Evolutionary conservation across 2,888 invertebrate species (phyloP), one percentile per base, ranked within the genome.

Genomic region (Pardosa pseudoannulata): DNA sequence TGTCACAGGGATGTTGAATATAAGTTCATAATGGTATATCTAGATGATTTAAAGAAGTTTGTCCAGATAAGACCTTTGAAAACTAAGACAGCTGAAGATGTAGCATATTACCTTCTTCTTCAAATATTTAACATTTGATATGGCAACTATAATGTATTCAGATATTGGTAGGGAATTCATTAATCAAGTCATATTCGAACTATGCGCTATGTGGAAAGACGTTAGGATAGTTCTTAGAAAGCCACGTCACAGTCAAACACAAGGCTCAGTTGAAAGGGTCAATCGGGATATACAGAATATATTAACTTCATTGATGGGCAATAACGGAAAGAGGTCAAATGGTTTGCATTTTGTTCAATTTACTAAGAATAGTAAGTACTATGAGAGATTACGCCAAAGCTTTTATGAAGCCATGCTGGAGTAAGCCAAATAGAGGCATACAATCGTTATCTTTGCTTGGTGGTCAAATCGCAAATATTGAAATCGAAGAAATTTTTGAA

Each of bases 41-140:
- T 89, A 82, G 89, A 90, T 72, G 88, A 89, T 76, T 87, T 87
- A 28, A 90, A 87, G 1, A n/a, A n/a, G n/a, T n/a, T n/a, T n/a
- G n/a, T n/a, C n/a, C n/a, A n/a, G n/a, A n/a, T n/a, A n/a, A n/a
- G n/a, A n/a, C n/a, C n/a, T n/a, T n/a, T n/a, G n/a, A n/a, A n/a
- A n/a, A n/a, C n/a, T n/a, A n/a, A n/a, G n/a, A n/a, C n/a, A n/a
- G n/a, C n/a, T n/a, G n/a, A n/a, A n/a, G n/a, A n/a, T n/a, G n/a
- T n/a, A n/a, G 87, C 87, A 5, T 62, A 79, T 68, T 50, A 86
- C 23, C 28, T 88, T 11, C 28, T 88, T 11, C 72, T 87, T 32
- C 80, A 82, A 46, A 89, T 89, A 70, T 72, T 78, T 65, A 64
- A 36, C 56, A 36, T 76, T 89, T 67, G 88, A 88, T 56, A 72